These are phyloP conservation scores for Champsocephalus esox DNA, from an alignment of 2,797 vertebrate species.

Conservation along the genomic window DNA sequence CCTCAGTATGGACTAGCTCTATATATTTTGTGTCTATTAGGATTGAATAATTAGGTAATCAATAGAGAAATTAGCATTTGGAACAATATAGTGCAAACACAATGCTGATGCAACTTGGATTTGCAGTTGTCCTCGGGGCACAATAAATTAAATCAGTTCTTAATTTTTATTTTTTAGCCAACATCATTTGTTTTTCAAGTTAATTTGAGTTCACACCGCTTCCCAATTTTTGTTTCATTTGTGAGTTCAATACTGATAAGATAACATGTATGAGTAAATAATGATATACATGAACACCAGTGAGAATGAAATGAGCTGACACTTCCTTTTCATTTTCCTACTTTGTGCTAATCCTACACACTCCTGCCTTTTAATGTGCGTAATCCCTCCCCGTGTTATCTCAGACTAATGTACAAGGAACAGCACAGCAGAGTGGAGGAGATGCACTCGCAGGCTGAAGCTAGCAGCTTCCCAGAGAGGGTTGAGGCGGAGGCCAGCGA, in stretches of 20 bases:
- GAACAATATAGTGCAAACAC: constrained; percentile 35
- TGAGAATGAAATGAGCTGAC: constrained; percentile 11
- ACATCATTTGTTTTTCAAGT: constrained; percentile 23
- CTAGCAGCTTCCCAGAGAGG: constrained; percentile 79
- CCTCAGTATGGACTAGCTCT: constrained; percentile 44
- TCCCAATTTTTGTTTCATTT: constrained; percentile 4
- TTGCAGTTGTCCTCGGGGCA: constrained; percentile 8
- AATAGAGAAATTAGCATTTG: constrained; percentile 71
- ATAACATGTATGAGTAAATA: constrained; percentile 6
- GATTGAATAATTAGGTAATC: constrained; percentile 72
- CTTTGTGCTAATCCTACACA: constrained; percentile 58
- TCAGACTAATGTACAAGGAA: constrained; percentile 58
- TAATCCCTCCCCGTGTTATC: constrained; percentile 64
- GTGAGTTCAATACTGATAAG: constrained; percentile 3
- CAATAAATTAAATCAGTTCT: constrained; percentile 33
- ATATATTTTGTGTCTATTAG: constrained; percentile 54
- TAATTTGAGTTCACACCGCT: background rate
- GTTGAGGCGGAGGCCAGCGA: constrained; percentile 79
- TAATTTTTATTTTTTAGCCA: constrained; percentile 9
- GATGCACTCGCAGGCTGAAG: constrained; percentile 67
- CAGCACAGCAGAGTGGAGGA: constrained; percentile 56
- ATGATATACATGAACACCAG: background rate
- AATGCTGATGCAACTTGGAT: constrained; percentile 49
- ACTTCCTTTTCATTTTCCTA: constrained; percentile 14
- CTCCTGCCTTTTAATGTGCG: constrained; percentile 54